phyloP scores from a whole-genome alignment of 2,888 invertebrate genomes.

The Pardosa pseudoannulata region DNA sequence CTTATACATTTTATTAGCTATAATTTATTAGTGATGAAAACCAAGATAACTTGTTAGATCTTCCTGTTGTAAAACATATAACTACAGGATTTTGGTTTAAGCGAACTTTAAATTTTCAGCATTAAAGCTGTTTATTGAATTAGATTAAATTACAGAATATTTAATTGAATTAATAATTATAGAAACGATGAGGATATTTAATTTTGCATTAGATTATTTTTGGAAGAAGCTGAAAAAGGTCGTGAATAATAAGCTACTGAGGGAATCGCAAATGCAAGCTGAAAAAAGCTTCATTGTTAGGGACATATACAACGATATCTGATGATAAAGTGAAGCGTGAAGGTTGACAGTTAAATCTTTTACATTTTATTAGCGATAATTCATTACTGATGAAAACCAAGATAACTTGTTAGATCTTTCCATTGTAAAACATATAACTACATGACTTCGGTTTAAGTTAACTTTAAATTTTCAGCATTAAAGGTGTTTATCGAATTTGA shows the following conservation, averaged over 20 bases:
- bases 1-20: slow-evolving; percentile 10
- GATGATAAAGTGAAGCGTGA: neutral
- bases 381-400: slow-evolving; percentile 34
- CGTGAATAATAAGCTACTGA: neutral
- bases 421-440: too few relatives aligned
- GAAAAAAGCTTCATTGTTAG: neutral
- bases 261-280: neutral
- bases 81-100: too few relatives aligned
- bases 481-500: too few relatives aligned
- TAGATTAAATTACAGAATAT: too few relatives aligned
- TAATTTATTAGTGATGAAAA: slow-evolving; percentile 40
- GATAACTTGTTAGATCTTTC: slow-evolving; percentile 12
- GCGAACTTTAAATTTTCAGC: too few relatives aligned
- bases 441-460: too few relatives aligned
- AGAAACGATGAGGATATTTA: too few relatives aligned
- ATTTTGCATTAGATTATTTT: neutral
- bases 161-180: too few relatives aligned
- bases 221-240: neutral
- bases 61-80: too few relatives aligned
- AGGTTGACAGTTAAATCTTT: slow-evolving; percentile 23
- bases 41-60: slow-evolving; percentile 10
- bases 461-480: too few relatives aligned
- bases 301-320: neutral
- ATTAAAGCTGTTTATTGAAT: too few relatives aligned
- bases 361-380: slow-evolving; percentile 22